Percentiles rank a stretch among this genome's conserved stretches.
phyloP scores from a whole-genome alignment of 1,140 invertebrate genomes.

The Drosophila yakuba region DNA sequence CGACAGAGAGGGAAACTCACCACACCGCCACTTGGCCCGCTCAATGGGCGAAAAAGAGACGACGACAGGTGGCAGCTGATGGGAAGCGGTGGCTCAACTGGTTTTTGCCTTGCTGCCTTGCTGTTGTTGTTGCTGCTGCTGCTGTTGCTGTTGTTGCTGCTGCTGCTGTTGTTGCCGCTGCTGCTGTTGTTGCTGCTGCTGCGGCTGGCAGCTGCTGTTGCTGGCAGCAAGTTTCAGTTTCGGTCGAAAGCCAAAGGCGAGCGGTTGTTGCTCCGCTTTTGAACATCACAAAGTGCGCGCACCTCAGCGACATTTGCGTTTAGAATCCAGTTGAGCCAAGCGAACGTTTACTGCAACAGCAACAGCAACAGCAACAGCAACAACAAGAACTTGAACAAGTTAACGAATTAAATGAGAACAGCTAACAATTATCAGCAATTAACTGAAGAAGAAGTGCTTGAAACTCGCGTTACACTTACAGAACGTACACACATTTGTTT shows the following conservation, averaged over 20 bases:
- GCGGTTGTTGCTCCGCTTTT: conserved; percentile 65
- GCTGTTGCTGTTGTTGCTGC: conserved; percentile 4
- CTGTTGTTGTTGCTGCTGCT: background rate
- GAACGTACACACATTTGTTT: background rate
- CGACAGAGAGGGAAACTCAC: conserved; percentile 49
- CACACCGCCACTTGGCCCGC: conserved; percentile 32
- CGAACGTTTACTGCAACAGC: too few species aligned
- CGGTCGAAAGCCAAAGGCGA: conserved; percentile 79
- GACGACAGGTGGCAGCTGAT: conserved; percentile 59
- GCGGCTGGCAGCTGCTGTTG: conserved; percentile 11
- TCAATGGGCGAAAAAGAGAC: conserved; percentile 60
- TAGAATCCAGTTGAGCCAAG: background rate
- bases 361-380: too few species aligned
- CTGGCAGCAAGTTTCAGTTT: conserved; percentile 60
- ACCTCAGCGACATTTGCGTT: conserved; percentile 8
- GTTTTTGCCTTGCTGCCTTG: conserved; percentile 30
- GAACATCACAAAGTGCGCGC: conserved; percentile 19
- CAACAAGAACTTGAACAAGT: too few species aligned
- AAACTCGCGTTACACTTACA: background rate
- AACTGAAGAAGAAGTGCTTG: background rate
- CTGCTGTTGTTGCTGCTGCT: conserved; percentile 14
- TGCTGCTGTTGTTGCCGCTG: conserved; percentile 13
- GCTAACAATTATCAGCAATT: background rate
- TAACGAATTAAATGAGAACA: background rate
- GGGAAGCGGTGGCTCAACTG: conserved; percentile 43